phyloP scores from a whole-genome alignment of 2,797 vertebrate species.

The Labeo calbasu region DNA sequence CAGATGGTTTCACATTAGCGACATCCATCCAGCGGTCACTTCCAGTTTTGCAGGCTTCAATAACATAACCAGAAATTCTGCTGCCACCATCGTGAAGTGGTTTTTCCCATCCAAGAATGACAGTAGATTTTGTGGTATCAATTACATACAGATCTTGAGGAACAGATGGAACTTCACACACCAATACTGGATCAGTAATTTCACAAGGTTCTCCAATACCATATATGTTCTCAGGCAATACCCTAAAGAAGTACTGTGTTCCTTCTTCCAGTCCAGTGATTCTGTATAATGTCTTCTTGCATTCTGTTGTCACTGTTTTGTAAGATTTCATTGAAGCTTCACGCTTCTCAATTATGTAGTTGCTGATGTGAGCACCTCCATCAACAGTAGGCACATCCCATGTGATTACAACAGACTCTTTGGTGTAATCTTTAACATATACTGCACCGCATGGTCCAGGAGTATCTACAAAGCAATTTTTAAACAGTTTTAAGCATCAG shows the following conservation, averaged over 20 bases:
- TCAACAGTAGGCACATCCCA: conserved; percentile 95
- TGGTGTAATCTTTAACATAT: conserved; percentile 94
- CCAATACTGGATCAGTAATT: conserved; percentile 87
- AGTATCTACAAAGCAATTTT: conserved; percentile 81
- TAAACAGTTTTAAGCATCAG: not conserved
- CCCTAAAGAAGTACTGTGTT: conserved; percentile 93
- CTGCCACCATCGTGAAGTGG: conserved; percentile 92
- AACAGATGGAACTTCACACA: conserved; percentile 92
- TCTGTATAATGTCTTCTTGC: conserved; percentile 93
- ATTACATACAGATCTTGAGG: conserved; percentile 87
- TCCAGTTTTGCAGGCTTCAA: conserved; percentile 93
- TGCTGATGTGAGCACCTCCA: conserved; percentile 94
- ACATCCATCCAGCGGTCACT: conserved; percentile 93
- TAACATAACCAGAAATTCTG: conserved; percentile 87
- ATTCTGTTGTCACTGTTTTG: conserved; percentile 96
- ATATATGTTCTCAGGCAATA: conserved; percentile 97
- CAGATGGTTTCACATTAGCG: conserved; percentile 85
- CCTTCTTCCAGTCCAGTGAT: conserved; percentile 91
- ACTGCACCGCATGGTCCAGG: conserved; percentile 93
- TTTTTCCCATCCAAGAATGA: conserved; percentile 90
- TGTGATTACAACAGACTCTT: conserved; percentile 95
- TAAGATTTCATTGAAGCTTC: conserved; percentile 97
- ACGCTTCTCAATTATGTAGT: conserved; percentile 97
- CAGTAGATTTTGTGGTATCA: conserved; percentile 90
- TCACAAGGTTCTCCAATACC: conserved; percentile 95